Conservation (phyloP, 2,888 invertebrate genomes). For the Acrobasis repandana region DNA sequence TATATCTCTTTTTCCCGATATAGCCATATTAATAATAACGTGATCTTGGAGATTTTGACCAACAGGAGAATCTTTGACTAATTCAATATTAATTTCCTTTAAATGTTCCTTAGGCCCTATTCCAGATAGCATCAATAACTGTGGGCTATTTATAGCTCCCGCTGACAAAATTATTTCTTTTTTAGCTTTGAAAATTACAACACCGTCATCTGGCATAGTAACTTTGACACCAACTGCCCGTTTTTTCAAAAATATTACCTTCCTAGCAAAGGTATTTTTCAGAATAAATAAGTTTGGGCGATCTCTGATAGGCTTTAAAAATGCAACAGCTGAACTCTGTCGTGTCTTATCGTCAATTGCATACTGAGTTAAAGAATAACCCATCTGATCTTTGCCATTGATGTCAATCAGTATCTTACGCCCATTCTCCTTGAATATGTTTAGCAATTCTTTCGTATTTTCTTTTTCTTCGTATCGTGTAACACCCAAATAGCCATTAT, state of each 20-base stretch:
- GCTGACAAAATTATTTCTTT: conserved; percentile 59
- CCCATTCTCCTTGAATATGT: conserved; percentile 51
- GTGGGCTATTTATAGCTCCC: conserved; percentile 55
- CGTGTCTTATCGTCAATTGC: conserved; percentile 41
- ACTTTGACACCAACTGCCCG: conserved; percentile 49
- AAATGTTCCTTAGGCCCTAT: conserved; percentile 55
- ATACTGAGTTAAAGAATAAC: conserved; percentile 45
- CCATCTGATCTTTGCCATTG: conserved; percentile 51
- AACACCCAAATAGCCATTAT: conserved; percentile 45
- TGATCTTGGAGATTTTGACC: conserved; percentile 61
- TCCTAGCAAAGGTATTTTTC: conserved; percentile 49
- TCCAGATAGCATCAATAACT: conserved; percentile 61
- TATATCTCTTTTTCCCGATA: conserved; percentile 38
- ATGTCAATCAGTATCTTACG: conserved; percentile 44
- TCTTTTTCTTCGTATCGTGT: conserved; percentile 51
- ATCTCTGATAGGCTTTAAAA: conserved; percentile 45
- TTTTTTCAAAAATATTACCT: conserved; percentile 46
- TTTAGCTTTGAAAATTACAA: conserved; percentile 37
- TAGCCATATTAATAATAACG: conserved; percentile 40
- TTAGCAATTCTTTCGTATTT: conserved; percentile 56
- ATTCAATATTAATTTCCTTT: conserved; percentile 41
- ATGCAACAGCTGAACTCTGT: conserved; percentile 50
- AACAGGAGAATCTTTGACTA: conserved; percentile 48
- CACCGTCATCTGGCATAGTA: conserved; percentile 35
- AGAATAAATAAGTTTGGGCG: conserved; percentile 52